Conservation (phyloP, 2,113 vertebrate species). For the Zosterops borbonicus region DNA sequence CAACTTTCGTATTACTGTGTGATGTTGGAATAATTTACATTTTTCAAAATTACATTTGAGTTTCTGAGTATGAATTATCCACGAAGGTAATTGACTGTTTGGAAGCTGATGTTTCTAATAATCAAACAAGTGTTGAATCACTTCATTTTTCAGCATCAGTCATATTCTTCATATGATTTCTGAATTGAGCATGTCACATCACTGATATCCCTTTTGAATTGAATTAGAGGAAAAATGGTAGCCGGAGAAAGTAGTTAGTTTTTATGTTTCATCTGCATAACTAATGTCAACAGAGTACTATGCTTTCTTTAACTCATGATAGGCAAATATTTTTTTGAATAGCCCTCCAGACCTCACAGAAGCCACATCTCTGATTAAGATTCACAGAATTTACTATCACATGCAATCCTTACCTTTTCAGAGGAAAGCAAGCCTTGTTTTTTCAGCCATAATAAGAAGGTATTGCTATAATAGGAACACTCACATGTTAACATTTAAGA, state of each 20-base stretch:
- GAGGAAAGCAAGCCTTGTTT: background rate
- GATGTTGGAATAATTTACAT: conserved; percentile 43
- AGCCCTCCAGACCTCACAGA: background rate
- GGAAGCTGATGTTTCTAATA: conserved; percentile 52
- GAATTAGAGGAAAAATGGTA: background rate
- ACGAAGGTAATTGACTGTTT: conserved; percentile 50
- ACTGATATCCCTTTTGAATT: background rate
- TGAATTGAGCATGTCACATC: background rate
- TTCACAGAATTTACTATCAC: background rate
- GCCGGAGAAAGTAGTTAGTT: background rate
- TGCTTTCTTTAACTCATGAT: background rate
- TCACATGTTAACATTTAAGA: background rate
- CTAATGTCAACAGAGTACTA: background rate
- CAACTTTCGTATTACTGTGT: conserved; percentile 43
- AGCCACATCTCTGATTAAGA: background rate
- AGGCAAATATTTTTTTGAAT: background rate
- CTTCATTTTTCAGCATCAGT: conserved; percentile 10
- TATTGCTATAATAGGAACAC: background rate
- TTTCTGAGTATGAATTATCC: conserved; percentile 20
- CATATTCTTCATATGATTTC: background rate
- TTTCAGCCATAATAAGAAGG: background rate
- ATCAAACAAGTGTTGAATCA: conserved; percentile 10
- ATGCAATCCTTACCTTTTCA: background rate
- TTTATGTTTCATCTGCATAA: background rate
- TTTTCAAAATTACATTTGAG: conserved; percentile 28